A percentile compares a stretch with the other conserved stretches of the same genome.
Conservation (phyloP, 2,113 vertebrate species). For the Pterophyllum scalare region DNA sequence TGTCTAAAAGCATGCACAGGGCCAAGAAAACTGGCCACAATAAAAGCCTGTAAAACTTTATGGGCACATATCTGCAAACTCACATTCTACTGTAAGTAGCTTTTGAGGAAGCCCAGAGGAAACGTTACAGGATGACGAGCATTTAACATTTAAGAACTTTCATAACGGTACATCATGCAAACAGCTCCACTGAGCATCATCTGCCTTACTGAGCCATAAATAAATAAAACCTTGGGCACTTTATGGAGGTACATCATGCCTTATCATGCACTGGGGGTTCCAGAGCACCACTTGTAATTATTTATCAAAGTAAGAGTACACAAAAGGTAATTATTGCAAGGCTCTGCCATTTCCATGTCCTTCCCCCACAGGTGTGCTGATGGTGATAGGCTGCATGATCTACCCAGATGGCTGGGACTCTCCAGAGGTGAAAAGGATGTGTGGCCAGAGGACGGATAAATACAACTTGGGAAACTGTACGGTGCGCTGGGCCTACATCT, state of each 20-base stretch:
- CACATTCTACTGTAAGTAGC: neutral
- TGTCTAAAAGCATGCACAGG: neutral
- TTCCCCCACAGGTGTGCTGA: constrained; percentile 82
- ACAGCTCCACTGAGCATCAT: constrained; percentile 25
- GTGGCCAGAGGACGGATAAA: constrained; percentile 91
- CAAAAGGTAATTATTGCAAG: constrained; percentile 19
- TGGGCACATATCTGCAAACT: neutral
- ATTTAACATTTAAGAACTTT: constrained; percentile 33
- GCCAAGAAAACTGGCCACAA: neutral
- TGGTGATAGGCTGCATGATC: constrained; percentile 94
- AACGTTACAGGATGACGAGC: constrained; percentile 3
- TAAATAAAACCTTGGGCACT: constrained; percentile 9
- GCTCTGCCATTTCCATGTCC: neutral
- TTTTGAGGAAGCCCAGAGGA: constrained; percentile 3
- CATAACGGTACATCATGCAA: constrained; percentile 30
- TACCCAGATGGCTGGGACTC: constrained; percentile 98
- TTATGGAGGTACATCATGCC: neutral
- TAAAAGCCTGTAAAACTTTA: neutral
- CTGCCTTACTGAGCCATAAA: constrained; percentile 14
- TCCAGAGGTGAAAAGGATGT: constrained; percentile 89
- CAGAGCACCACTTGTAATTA: constrained; percentile 11
- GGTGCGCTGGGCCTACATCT: constrained; percentile 97
- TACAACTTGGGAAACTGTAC: constrained; percentile 94
- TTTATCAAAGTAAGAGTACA: constrained; percentile 24
- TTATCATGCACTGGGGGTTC: constrained; percentile 6